Evolutionary conservation across 2,888 invertebrate species (phyloP), one percentile per base, ranked within the genome.

Genomic region (Ornithoptera alexandrae): DNA sequence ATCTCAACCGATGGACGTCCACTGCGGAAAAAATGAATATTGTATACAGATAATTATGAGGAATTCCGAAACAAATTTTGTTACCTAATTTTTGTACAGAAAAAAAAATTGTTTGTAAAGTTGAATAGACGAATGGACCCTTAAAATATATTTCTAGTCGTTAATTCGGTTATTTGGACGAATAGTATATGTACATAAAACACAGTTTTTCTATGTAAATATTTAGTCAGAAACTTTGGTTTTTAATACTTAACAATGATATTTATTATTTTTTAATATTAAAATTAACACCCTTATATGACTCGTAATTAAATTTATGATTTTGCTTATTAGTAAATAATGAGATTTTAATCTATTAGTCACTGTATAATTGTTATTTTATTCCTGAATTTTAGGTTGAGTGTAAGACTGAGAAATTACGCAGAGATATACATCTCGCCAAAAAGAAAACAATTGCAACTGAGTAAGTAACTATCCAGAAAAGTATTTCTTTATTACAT

Each of bases 391-490:
- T 74, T 77, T 71, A 85, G 83, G 72, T 71, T 46, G 72, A 74
- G 24, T 76, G 70, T 57, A 77, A 74, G 65, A 46, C 72, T 46
- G 81, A 82, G 20, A 81, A 77, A 70, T 75, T 77, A 59, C 75
- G 75, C 10, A 82, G 76, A 73, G 74, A 80, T 20, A 72, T 86
- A 67, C 60, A 75, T 56, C 73, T 77, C 56, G 72, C 80, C 3
- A 89, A 89, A 74, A 80, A 81, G 72, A 87, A 85, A 79, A 81
- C 82, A 30, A 77, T 86, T 42, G 76, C 78, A 50, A 84, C 84
- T 57, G 78, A 86, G 89, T 89, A 77, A 88, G 88, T 65, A 15
- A 53, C 6, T 22, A 24, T 22, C 10, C 1, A 10, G 10, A 58
- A 58, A 22, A 22, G 10, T 58, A 12, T 58, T 22, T 24, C 10